phyloP scores from a whole-genome alignment of 92 coral and sea anemone genomes.

The Zoanthus sansibaricus region DNA sequence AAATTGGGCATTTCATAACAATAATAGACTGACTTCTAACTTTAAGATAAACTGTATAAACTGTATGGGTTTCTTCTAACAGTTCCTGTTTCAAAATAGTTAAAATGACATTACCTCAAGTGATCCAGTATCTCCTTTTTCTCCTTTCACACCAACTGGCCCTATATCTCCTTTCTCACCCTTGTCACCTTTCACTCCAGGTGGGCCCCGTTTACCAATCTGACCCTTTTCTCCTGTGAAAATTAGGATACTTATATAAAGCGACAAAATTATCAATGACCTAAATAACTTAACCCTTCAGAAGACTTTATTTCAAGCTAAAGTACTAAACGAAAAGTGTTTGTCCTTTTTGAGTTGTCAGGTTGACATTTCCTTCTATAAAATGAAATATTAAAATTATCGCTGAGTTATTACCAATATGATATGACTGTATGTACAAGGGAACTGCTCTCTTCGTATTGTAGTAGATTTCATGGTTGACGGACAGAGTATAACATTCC shows the following conservation, averaged over 20 bases:
- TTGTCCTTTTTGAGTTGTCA: background rate
- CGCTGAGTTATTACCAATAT: too few relatives aligned
- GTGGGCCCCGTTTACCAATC: constrained; percentile 85
- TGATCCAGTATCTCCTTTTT: constrained; percentile 82
- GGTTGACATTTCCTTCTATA: background rate
- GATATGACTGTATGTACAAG: too few relatives aligned
- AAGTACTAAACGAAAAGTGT: too few relatives aligned
- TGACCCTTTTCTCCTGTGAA: constrained; percentile 72
- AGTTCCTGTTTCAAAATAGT: background rate
- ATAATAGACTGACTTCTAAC: too few relatives aligned
- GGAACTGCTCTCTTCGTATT: too few relatives aligned
- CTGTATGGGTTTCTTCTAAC: background rate
- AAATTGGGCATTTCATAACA: too few relatives aligned
- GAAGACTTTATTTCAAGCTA: too few relatives aligned
- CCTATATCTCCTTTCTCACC: constrained; percentile 71
- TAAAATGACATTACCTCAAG: constrained; percentile 66
- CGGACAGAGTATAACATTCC: too few relatives aligned
- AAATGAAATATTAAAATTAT: too few relatives aligned
- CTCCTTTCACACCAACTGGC: constrained; percentile 69
- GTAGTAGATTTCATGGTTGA: too few relatives aligned
- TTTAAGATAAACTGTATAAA: background rate
- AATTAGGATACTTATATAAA: background rate
- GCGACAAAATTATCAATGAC: background rate
- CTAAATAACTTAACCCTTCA: too few relatives aligned
- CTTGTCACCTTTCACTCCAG: constrained; percentile 68